Base-by-base conservation (phyloP, 2,888 invertebrate species). In the Dryomyza anilis region DNA sequence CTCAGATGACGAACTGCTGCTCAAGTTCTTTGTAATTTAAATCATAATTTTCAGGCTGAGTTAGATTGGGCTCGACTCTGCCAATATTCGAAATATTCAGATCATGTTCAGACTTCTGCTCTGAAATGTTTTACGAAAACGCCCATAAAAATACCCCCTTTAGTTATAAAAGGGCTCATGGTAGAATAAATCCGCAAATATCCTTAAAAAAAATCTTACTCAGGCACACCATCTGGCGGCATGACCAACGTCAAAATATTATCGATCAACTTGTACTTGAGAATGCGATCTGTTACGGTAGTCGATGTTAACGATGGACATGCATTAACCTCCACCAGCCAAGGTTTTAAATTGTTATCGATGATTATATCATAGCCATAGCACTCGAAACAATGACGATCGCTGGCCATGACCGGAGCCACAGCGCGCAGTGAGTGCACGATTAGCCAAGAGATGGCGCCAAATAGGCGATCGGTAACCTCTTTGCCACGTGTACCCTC, bases 291-390 rank as follows among this genome's bases (percentile, higher is more conserved):
- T 77, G 95, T 95, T 0, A 93, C 93, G 0, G 97, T 98, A 0
- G 97, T 98, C 0, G 96, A 94, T 1, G 96, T 94, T 67, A 97
- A 83, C 0, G 97, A 96, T 0, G 97, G 97, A 0, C 96, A 97
- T 1, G 97, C 95, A 79, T 97, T 97, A n/a, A 90, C 90, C 85
- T 95, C 95, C 60, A 95, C 92, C 12, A 95, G 84, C 95, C 95
- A 97, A 0, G 97, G 97, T 79, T 97, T 97, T 30, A 97, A 83
- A 76, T 92, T 91, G 78, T 95, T 93, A 80, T 97, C 97, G 72
- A 97, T 96, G 72, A 97, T 97, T 59, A 97, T 96, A 78, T 97
- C 97, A 64, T 81, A 97, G 45, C 97, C 97, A 78, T 97, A 98
- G 76, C 95, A 95, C 83, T 84, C 84, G 59, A 84, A 84, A 74